These are phyloP conservation scores for Stenodema calcarata DNA, from an alignment of 2,888 invertebrate species.

Conservation along the genomic window DNA sequence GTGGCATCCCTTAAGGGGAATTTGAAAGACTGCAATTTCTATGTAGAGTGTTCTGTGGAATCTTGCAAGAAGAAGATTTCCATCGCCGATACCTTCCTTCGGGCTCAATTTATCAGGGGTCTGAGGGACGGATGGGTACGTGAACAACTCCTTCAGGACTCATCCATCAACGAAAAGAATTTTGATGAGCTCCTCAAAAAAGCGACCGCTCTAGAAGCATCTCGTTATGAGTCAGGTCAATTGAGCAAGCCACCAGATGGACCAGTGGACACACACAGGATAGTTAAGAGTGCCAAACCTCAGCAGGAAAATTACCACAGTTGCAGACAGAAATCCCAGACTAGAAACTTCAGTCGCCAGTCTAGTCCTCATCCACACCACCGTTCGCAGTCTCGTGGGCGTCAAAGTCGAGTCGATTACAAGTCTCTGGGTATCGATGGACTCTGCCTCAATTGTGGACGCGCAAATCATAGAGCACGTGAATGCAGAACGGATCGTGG, in stretches of 20 bases:
- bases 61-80: neutral
- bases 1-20: constrained; percentile 1
- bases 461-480: constrained; percentile 38
- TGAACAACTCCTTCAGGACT: neutral
- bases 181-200: constrained; percentile 4
- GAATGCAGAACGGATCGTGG: constrained; percentile 20
- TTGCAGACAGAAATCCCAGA: neutral
- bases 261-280: neutral
- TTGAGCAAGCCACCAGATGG: neutral
- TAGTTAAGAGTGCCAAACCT: neutral
- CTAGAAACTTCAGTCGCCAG: neutral
- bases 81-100: constrained; percentile 6
- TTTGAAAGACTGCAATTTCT: neutral
- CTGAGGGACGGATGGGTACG: constrained; percentile 6
- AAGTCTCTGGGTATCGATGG: constrained; percentile 30
- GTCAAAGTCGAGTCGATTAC: constrained; percentile 14
- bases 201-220: neutral
- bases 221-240: neutral
- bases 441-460: constrained; percentile 39
- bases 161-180: constrained; percentile 4
- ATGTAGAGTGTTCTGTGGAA: neutral
- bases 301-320: neutral
- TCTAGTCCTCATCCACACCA: neutral
- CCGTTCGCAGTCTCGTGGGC: neutral
- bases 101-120: constrained; percentile 14